Base-by-base conservation (phyloP, 2,888 invertebrate genomes). In the Leptinotarsa rubiginosa region DNA sequence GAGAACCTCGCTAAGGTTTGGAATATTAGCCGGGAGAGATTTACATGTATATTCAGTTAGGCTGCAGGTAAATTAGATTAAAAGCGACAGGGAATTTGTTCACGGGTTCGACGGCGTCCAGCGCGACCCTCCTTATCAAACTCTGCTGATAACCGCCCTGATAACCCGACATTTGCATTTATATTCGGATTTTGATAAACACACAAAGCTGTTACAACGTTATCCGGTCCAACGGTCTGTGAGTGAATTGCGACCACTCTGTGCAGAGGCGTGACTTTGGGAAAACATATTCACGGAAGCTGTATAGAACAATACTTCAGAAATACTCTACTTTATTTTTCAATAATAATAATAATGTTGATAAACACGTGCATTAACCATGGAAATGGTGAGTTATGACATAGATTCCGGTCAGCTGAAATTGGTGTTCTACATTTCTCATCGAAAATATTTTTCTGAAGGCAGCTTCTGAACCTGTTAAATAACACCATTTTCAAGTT, bases 1-100 rank as follows among this genome's bases (percentile, higher is more conserved):
- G 79, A 79, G 72, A 75, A 73, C 75, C 75, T 47, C 62, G 75
- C 70, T 67, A 65, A 52, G 77, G 77, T 79, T 78, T 74, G 70
- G 78, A 78, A 75, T 80, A 82, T 82, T 78, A 81, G 82, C 67
- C 50, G 7, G 78, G 75, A 78, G 75, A 83, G 81, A 85, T 85
- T 85, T 84, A 83, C 84, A 84, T 84, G 83, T 85, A 83, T 85
- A 86, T 86, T 86, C 85, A 85, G 85, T 86, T 86, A 85, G 83
- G 82, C 81, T 31, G 79, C 85, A 86, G 85, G 85, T 85, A 86
- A 86, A 86, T 86, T 86, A 84, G 84, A 84, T 86, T 86, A 84
- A 84, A 85, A 85, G 83, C 85, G 85, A 80, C 83, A 79, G 81
- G 84, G 83, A 85, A 84, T 83, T 85, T 85, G 86, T 85, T 84